phyloP scores from a whole-genome alignment of 2,888 invertebrate species.

The Drosophila parthenogenetica region DNA sequence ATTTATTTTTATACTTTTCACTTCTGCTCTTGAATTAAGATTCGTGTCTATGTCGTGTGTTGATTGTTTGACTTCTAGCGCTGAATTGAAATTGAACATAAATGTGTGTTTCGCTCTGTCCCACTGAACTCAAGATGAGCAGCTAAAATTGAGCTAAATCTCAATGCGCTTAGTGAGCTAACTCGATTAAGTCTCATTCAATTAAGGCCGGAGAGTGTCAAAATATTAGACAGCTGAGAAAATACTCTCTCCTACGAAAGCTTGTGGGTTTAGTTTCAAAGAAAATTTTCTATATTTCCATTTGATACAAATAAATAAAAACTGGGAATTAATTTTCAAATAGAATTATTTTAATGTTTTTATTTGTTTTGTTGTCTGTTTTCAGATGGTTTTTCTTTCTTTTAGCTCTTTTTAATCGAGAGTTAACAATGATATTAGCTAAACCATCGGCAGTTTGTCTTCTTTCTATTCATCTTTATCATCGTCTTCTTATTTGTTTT shows the following conservation, averaged over 20 bases:
- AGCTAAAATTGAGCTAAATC: conserved; percentile 34
- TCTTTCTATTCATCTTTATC: not conserved
- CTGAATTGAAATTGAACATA: conserved; percentile 28
- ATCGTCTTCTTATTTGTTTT: conserved; percentile 1
- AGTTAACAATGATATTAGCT: conserved; percentile 37
- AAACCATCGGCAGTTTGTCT: not conserved
- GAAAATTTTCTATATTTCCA: no score
- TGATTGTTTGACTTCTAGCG: conserved; percentile 36
- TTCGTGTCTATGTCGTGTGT: conserved; percentile 14
- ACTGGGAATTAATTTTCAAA: conserved; percentile 20
- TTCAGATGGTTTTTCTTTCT: conserved; percentile 19
- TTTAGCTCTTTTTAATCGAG: conserved; percentile 9
- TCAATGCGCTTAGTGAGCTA: conserved; percentile 27
- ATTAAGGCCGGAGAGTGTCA: conserved; percentile 36
- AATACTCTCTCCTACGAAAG: not conserved
- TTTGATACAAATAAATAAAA: conserved; percentile 1
- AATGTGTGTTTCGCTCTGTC: conserved; percentile 11
- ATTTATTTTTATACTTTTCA: conserved; percentile 21
- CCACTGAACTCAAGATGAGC: not conserved
- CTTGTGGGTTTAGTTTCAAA: no score
- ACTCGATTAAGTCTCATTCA: conserved; percentile 39
- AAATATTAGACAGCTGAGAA: not conserved
- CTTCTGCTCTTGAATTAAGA: not conserved
- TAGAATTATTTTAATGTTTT: conserved; percentile 40
- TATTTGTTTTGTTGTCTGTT: conserved; percentile 39